Conservation (phyloP, 35 echinoderm and acorn worm genomes). For the Lytechinus variegatus region DNA sequence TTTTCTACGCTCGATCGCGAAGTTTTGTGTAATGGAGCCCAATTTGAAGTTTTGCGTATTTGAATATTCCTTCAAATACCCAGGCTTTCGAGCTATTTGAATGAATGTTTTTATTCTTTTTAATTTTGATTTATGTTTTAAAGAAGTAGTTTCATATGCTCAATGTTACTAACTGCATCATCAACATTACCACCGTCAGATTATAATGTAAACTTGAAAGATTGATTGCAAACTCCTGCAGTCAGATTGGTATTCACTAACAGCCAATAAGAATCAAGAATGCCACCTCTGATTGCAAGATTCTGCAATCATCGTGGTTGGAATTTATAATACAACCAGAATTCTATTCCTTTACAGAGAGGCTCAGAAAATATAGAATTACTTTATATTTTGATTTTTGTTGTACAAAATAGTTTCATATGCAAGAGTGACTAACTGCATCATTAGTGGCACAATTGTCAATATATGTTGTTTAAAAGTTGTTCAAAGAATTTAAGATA, state of each 20-base stretch:
- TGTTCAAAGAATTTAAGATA: too few species aligned
- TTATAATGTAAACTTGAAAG: neutral
- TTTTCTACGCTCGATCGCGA: too few species aligned
- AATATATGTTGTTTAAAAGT: too few species aligned
- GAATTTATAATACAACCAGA: neutral
- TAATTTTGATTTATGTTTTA: neutral
- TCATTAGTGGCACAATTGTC: too few species aligned
- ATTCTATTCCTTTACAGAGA: too few species aligned
- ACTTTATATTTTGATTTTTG: too few species aligned
- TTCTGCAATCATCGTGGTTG: too few species aligned
- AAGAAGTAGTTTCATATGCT: neutral
- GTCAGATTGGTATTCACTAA: neutral
- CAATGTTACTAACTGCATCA: conserved; percentile 15
- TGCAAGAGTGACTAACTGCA: too few species aligned
- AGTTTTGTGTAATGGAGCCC: neutral
- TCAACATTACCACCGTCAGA: neutral
- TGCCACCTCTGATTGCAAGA: neutral
- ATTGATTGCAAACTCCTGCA: neutral
- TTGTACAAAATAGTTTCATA: too few species aligned
- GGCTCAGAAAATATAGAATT: too few species aligned
- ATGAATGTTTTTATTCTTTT: neutral
- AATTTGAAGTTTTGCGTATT: neutral
- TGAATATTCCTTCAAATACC: neutral
- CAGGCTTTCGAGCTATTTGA: too few species aligned
- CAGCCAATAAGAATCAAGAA: neutral